These are phyloP conservation scores for Ibidorhyncha struthersii DNA, from an alignment of 2,113 vertebrate species.

Conservation along the genomic window DNA sequence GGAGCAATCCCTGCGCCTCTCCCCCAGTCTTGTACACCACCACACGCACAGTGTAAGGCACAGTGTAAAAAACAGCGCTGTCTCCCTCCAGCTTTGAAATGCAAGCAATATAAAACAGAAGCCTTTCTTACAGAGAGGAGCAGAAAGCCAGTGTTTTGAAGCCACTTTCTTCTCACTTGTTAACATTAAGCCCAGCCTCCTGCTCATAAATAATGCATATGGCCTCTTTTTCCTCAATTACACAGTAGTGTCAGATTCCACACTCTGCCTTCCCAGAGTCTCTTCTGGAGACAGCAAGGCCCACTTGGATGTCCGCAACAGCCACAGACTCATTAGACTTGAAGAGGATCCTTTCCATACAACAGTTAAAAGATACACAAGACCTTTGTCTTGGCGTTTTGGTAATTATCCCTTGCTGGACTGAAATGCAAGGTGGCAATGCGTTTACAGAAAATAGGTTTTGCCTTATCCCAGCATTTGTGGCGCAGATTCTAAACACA, in stretches of 20 bases:
- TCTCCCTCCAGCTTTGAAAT: constrained; percentile 57
- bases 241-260: constrained; percentile 55
- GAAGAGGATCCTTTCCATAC: neutral
- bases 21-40: neutral
- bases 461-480: neutral
- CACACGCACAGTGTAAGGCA: neutral
- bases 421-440: neutral
- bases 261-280: constrained; percentile 53
- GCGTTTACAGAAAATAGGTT: neutral
- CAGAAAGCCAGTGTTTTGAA: constrained; percentile 60
- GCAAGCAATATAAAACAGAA: constrained; percentile 58
- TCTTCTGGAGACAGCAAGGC: constrained; percentile 47
- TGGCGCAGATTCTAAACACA: neutral
- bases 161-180: constrained; percentile 72
- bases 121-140: constrained; percentile 17
- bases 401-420: neutral
- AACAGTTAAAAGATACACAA: neutral
- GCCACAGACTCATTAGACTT: constrained; percentile 26
- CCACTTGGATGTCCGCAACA: constrained; percentile 13
- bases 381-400: neutral
- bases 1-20: constrained; percentile 40
- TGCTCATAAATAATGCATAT: constrained; percentile 78
- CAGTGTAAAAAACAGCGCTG: neutral
- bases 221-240: constrained; percentile 63
- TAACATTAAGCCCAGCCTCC: constrained; percentile 60